Conservation (phyloP, 2,797 vertebrate genomes). For the Alectoris magna region DNA sequence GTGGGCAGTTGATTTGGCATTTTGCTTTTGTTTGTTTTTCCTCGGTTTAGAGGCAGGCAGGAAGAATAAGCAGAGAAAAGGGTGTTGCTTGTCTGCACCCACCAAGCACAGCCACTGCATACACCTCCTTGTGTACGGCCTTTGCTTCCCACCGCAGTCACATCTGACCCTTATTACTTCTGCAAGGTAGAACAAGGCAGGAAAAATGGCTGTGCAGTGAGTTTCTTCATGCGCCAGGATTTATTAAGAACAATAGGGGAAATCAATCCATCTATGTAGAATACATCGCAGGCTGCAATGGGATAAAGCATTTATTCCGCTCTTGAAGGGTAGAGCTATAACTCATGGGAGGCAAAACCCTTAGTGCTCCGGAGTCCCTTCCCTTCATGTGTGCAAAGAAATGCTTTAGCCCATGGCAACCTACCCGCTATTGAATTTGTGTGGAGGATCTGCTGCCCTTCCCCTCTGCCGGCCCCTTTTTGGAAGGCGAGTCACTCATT, state of each 20-base stretch:
- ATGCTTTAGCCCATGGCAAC: constrained; percentile 69
- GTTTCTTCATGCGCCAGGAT: constrained; percentile 68
- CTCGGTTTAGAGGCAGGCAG: background rate
- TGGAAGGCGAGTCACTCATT: constrained; percentile 68
- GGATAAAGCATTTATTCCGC: constrained; percentile 74
- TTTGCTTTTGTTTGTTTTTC: background rate
- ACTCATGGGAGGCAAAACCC: constrained; percentile 73
- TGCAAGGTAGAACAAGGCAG: constrained; percentile 71
- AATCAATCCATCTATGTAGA: constrained; percentile 73
- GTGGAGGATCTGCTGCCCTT: constrained; percentile 62
- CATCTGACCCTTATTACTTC: constrained; percentile 71
- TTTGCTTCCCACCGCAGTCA: constrained; percentile 62
- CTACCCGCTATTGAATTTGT: constrained; percentile 69
- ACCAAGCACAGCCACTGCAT: background rate
- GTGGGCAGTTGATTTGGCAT: background rate
- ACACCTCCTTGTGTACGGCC: background rate
- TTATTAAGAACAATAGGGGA: constrained; percentile 76
- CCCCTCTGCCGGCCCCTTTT: constrained; percentile 70
- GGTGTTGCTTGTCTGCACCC: constrained; percentile 8
- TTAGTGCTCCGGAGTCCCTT: constrained; percentile 67
- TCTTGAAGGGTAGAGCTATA: constrained; percentile 76
- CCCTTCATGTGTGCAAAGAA: constrained; percentile 68
- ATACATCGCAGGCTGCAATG: constrained; percentile 70
- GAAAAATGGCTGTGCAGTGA: constrained; percentile 69
- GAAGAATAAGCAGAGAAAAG: background rate